Base-by-base conservation (phyloP, 2,797 vertebrate species). In the Sebastes hopkinsi region DNA sequence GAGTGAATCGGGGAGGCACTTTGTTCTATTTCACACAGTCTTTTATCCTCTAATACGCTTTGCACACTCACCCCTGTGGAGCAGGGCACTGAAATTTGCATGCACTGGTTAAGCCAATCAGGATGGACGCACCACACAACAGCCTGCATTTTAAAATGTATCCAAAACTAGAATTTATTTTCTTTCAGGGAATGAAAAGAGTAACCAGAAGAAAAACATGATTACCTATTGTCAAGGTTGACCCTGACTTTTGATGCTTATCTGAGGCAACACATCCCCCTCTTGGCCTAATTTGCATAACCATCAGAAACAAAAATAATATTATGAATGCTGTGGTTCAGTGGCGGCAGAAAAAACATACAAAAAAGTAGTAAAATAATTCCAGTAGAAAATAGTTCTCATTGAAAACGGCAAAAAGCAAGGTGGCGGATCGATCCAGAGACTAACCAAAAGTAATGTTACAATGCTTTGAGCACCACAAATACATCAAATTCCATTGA, bases 21-120 rank as follows among this genome's bases (percentile, higher is more conserved):
- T 64, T 42, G 13, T 72, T 69, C 34, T 74, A 25, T 72, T 80
- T 68, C 61, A 50, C 62, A 30, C 42, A 73, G 14, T 52, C 38
- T 69, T 14, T 77, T 38, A 73, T 13, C 52, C 34, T 64, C 8
- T 60, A 59, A 59, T 34, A 79, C 54, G 42, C 23, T 61, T 22
- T 75, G n/a, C 64, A 81, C 58, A 29, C 34, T 72, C 67, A 71
- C 30, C 27, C 29, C 61, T 38, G 20, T 60, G 69, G 22, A 67
- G 58, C 32, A 60, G 64, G 32, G 22, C 25, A 52, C 23, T 60
- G 30, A 32, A 27, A 83, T 67, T 36, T 73, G 25, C 38, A 70
- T 70, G 23, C 18, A 65, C 4, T 68, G 23, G 38, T 68, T 71
- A 29, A 67, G 36, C 16, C 22, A 54, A 42, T 75, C 25, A 30